Conservation (phyloP, 2,113 vertebrate species). For the Neodontobutis hainanensis region DNA sequence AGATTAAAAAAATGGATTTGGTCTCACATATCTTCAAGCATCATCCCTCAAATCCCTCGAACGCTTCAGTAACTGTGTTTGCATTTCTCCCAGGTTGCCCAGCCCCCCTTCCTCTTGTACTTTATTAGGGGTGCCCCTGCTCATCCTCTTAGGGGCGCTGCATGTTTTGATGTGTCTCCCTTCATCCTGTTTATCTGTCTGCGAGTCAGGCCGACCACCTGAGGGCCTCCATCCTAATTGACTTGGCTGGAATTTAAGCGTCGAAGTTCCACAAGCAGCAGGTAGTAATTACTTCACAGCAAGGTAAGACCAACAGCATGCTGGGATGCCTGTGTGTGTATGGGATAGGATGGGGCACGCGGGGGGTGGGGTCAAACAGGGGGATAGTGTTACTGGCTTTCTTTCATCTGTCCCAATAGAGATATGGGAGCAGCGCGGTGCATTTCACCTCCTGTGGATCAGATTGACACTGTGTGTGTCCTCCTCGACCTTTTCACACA, state of each 20-base stretch:
- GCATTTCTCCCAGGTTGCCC: slow-evolving; percentile 49
- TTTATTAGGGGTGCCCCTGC: slow-evolving; percentile 28
- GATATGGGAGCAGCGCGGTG: slow-evolving; percentile 40
- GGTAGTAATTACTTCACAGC: slow-evolving; percentile 85
- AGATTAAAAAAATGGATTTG: no score
- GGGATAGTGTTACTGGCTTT: slow-evolving; percentile 57
- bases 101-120: slow-evolving; percentile 22
- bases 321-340: slow-evolving; percentile 23
- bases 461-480: slow-evolving; percentile 40
- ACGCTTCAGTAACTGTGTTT: slow-evolving; percentile 61
- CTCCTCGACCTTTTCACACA: slow-evolving; percentile 63
- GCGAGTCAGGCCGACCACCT: slow-evolving; percentile 52
- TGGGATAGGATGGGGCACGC: slow-evolving; percentile 21
- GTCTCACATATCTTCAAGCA: slow-evolving; percentile 12
- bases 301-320: slow-evolving; percentile 78
- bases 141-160: slow-evolving; percentile 49
- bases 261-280: slow-evolving; percentile 73
- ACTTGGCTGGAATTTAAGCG: slow-evolving; percentile 61
- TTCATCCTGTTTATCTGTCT: slow-evolving; percentile 69
- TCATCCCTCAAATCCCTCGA: slow-evolving; percentile 42
- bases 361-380: neutral
- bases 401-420: slow-evolving; percentile 67
- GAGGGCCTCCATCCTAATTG: slow-evolving; percentile 56
- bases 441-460: slow-evolving; percentile 19
- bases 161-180: slow-evolving; percentile 62